A percentile compares a stretch with the other conserved stretches of the same genome.
Evolutionary conservation across 2,888 invertebrate species (phyloP).

Genomic region (Chaetogeoica ovagalla): DNA sequence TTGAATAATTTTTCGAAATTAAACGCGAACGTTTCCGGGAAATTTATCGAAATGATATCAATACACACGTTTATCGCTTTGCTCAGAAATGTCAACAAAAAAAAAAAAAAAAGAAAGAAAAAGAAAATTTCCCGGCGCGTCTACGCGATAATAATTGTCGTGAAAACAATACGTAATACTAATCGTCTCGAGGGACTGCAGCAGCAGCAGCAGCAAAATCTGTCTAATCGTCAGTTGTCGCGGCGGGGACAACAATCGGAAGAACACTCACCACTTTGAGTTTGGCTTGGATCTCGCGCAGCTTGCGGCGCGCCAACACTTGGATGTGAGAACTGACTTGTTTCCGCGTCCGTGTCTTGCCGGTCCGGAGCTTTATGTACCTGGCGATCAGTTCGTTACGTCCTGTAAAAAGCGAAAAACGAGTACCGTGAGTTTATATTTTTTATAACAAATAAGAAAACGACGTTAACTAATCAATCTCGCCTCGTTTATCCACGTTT

Average conservation of each 20-base stretch:
- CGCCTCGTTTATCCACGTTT: too few relatives aligned
- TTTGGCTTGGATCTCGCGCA: conserved; percentile 97
- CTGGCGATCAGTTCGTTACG: conserved; percentile 99
- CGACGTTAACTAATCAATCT: background rate
- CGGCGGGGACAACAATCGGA: too few relatives aligned
- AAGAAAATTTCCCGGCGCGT: background rate
- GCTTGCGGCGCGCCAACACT: conserved; percentile 96
- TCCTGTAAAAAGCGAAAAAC: conserved; percentile 69
- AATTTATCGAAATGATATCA: too few relatives aligned
- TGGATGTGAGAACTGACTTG: conserved; percentile 99
- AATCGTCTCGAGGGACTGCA: too few relatives aligned
- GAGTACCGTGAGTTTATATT: background rate
- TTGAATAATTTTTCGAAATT: too few relatives aligned
- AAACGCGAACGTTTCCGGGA: too few relatives aligned
- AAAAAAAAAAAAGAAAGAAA: too few relatives aligned
- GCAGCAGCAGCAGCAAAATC: too few relatives aligned
- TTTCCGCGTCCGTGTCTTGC: conserved; percentile 98
- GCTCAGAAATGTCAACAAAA: conserved; percentile 16
- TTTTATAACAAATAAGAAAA: background rate
- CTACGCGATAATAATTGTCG: conserved; percentile 5
- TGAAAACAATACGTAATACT: background rate
- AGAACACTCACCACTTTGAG: conserved; percentile 85
- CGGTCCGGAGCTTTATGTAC: conserved; percentile 98
- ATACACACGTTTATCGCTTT: too few relatives aligned
- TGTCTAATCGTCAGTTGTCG: too few relatives aligned